Evolutionary conservation across 1,140 invertebrate species (phyloP).

Genomic region (Trichonephila clavata): DNA sequence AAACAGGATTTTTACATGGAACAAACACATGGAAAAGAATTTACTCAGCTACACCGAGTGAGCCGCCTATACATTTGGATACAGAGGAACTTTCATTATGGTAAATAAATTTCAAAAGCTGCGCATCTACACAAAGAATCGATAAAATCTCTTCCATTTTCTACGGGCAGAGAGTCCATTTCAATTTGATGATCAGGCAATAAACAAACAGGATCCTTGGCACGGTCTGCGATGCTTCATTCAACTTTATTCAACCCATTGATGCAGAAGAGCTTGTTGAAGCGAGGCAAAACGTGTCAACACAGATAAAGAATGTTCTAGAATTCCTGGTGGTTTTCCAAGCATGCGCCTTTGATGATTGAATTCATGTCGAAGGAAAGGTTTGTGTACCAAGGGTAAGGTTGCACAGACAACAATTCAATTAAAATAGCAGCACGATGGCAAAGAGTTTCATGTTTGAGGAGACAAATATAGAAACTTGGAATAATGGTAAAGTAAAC

Average conservation of each 20-base stretch:
- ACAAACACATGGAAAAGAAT: neutral
- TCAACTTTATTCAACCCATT: neutral
- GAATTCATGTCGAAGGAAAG: neutral
- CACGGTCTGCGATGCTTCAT: neutral
- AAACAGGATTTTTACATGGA: neutral
- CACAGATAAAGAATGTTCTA: neutral
- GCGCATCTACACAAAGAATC: neutral
- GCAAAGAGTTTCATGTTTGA: no score
- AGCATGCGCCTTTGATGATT: neutral
- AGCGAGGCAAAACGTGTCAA: neutral
- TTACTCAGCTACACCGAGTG: neutral
- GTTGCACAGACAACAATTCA: neutral
- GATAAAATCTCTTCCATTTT: neutral
- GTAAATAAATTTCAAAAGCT: conserved; percentile 33
- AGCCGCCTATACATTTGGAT: neutral
- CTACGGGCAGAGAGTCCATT: no score
- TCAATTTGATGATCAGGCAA: neutral
- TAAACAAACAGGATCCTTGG: neutral
- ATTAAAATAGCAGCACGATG: neutral
- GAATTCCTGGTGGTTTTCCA: conserved; percentile 10
- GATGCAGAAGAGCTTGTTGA: conserved; percentile 14
- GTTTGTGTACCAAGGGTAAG: neutral
- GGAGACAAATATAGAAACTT: no score
- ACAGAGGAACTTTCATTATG: neutral
- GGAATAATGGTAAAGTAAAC: no score